Evolutionary conservation across 2,113 vertebrate species (phyloP), one percentile per base, ranked within the genome.

Genomic region (Oncorhynchus kisutch): DNA sequence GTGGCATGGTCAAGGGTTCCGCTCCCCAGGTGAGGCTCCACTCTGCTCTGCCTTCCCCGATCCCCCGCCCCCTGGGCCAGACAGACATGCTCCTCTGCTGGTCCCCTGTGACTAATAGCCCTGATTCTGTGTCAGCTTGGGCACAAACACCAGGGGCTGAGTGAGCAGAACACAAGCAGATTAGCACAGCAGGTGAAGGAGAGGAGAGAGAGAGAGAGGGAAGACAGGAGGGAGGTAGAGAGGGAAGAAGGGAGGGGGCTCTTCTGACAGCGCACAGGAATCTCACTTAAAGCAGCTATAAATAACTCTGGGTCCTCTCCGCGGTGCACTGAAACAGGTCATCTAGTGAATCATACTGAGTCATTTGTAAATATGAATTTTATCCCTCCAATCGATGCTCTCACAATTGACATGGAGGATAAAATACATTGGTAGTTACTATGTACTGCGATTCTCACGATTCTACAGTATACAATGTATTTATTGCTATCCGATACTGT

Each of bases 181-280:
- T 75, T 77, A 86, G 86, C 81, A 78, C 85, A 84, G 85, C 80
- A 85, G 87, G 86, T 79, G 76, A 77, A 79, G 49, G 73, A 77
- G 76, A 67, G 73, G 74, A 70, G 80, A 59, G 27, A 18, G 24
- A 24, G 67, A 65, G 29, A 34, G 68, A 29, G 60, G 73, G 79
- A 80, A 70, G 49, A 71, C 79, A 74, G 82, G 74, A 60, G 79
- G 76, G 67, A 74, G 74, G 73, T 74, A 64, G 74, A 70, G 66
- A 54, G 24, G n/a, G 27, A 25, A 13, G 25, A 6, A 27, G n/a
- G 20, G 29, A 57, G 25, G 67, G 67, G 51, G 45, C 9, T 45
- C 39, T 45, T 11, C 39, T 45, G 39, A 45, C 39, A 45, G 39
- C 22, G 13, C 71, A 22, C 68, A n/a, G 60, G 31, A 79, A 77